Base-by-base conservation (phyloP, 2,113 vertebrate genomes). In the Phoxinus phoxinus region DNA sequence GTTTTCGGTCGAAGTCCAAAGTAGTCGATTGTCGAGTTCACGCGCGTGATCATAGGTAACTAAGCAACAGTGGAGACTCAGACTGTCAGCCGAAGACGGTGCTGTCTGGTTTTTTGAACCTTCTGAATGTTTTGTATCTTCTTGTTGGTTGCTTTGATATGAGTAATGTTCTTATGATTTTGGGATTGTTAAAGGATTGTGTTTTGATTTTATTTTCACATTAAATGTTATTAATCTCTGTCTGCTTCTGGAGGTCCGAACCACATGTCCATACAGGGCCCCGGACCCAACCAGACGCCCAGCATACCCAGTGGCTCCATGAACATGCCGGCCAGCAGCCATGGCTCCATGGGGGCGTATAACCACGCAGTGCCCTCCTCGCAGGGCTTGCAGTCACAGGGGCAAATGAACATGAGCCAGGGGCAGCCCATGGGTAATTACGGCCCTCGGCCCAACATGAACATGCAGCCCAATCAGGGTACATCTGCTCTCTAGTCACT, bases 391-490 rank as follows among this genome's bases (percentile, higher is more conserved):
- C 96, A 96, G 53, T 96, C 96, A 73, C 98, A 99, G 94, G 97
- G 94, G 91, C 98, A 98, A 94, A 98, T 99, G 94, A 98, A 96
- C 48, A 97, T 99, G 96, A 97, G 95, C 91, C 98, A 98, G 92
- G 98, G 97, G 63, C 98, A 99, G 88, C 96, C 97, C 0, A 97
- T 99, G 96, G 97, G 95, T 81, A 99, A 92, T 91, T 99, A 99
- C 21, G 97, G 97, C 59, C 98, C 98, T 75, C 95, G 98, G 91
- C 97, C 98, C 91, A 98, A 96, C 93, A 98, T 99, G 95, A 99
- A 96, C 91, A 98, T 99, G 96, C 97, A 98, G 67, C 97, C 97
- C 86, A 98, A 93, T 91, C 98, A 98, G 97, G 98, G 98, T 99
- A 93, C 41, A 8, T n/a, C 44, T 15, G 30, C 30, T 27, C 11